A percentile compares a stretch with the other conserved stretches of the same genome.
Evolutionary conservation across 1,140 invertebrate species (phyloP).

Genomic region (Drosophila chauvacae): DNA sequence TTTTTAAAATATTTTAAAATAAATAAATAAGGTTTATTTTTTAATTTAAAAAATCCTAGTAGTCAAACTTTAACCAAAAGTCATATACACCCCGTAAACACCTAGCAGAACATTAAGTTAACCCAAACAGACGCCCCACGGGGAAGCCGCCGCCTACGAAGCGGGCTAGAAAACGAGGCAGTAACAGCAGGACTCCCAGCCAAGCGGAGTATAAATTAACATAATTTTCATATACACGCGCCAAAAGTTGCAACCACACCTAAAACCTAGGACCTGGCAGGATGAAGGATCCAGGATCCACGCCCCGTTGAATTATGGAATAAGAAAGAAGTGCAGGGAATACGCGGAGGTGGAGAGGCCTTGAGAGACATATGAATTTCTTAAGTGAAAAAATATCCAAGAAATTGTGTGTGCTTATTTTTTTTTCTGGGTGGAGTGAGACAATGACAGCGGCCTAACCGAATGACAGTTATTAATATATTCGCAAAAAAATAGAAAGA

Average conservation of each 20-base stretch:
- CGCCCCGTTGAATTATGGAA: constrained; percentile 37
- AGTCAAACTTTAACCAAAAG: background rate
- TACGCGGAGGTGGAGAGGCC: constrained; percentile 11
- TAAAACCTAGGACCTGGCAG: constrained; percentile 13
- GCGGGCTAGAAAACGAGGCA: constrained; percentile 30
- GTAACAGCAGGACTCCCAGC: constrained; percentile 35
- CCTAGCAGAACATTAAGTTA: constrained; percentile 33
- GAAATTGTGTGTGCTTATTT: constrained; percentile 14
- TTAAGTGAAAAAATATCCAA: constrained; percentile 52
- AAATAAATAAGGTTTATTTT: background rate
- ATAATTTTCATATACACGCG: constrained; percentile 76
- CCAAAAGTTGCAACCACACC: constrained; percentile 60
- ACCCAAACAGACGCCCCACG: constrained; percentile 20
- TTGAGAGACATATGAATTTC: constrained; percentile 51
- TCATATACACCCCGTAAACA: background rate
- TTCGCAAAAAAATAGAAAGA: constrained; percentile 1
- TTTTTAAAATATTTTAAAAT: too few relatives aligned
- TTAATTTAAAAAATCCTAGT: too few relatives aligned
- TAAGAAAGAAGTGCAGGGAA: constrained; percentile 14
- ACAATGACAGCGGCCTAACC: constrained; percentile 36
- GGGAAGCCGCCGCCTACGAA: constrained; percentile 30
- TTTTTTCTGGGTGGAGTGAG: constrained; percentile 8
- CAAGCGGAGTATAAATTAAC: constrained; percentile 66
- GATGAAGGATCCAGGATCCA: constrained; percentile 15
- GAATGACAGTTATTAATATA: constrained; percentile 78